phyloP scores from a whole-genome alignment of 2,113 vertebrate species.

The Syngnathus typhle region DNA sequence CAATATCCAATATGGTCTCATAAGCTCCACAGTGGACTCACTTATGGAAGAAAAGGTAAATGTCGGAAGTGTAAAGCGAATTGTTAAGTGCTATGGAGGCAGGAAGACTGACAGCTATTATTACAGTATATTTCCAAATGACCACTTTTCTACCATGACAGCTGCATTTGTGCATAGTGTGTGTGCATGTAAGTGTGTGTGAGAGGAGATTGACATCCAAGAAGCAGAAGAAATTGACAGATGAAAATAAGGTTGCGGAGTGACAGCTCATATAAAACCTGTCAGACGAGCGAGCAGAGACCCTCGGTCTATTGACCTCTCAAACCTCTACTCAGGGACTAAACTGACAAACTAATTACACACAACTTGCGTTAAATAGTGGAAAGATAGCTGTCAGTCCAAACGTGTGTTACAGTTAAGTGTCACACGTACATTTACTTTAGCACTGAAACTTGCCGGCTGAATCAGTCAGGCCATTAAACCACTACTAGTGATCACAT shows the following conservation, averaged over 20 bases:
- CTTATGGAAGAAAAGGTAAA: neutral
- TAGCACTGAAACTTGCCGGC: too few species aligned
- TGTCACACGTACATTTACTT: neutral
- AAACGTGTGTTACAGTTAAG: neutral
- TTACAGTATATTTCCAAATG: constrained; percentile 20
- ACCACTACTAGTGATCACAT: too few species aligned
- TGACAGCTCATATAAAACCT: constrained; percentile 25
- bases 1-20: neutral
- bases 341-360: neutral
- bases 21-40: neutral
- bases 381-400: constrained; percentile 7
- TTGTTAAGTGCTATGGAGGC: constrained; percentile 1
- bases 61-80: neutral
- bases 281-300: constrained; percentile 3
- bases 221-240: constrained; percentile 8
- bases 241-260: constrained; percentile 14
- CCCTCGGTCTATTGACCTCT: neutral
- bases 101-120: constrained; percentile 22
- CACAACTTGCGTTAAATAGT: constrained; percentile 5
- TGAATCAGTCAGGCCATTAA: too few species aligned
- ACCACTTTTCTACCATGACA: constrained; percentile 13
- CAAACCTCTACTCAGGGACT: neutral
- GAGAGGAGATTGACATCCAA: constrained; percentile 15
- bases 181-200: constrained; percentile 4
- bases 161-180: neutral